phyloP scores from a whole-genome alignment of 2,888 invertebrate genomes.

The Elysia crispata region DNA sequence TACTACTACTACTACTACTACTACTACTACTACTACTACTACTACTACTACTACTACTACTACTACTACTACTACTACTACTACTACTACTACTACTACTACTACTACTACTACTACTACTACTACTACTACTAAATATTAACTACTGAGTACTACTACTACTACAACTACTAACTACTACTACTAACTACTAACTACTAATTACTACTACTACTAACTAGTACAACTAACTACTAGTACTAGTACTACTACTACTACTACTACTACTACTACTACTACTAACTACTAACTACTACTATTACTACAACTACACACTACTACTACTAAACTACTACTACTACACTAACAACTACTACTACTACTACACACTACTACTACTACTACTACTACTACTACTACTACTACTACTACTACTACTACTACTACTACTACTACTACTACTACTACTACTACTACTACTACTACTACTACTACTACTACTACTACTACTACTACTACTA shows the following conservation, averaged over 20 bases:
- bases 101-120: conserved; percentile 3
- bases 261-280: no score
- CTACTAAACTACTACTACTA: no score
- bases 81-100: neutral
- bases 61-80: neutral
- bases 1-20: neutral
- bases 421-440: neutral
- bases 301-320: no score
- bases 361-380: no score
- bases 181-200: neutral
- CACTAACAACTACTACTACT: no score
- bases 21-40: neutral
- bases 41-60: neutral
- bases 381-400: neutral
- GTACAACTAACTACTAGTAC: neutral
- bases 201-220: no score
- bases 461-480: conserved; percentile 23
- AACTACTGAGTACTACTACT: conserved; percentile 1
- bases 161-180: conserved; percentile 15
- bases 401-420: conserved; percentile 5
- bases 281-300: no score
- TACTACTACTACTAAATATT: neutral
- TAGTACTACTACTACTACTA: conserved; percentile 21
- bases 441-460: conserved; percentile 27
- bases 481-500: conserved; percentile 13